Evolutionary conservation across 2,113 vertebrate genomes (phyloP).

Genomic region (Otocyon megalotis): DNA sequence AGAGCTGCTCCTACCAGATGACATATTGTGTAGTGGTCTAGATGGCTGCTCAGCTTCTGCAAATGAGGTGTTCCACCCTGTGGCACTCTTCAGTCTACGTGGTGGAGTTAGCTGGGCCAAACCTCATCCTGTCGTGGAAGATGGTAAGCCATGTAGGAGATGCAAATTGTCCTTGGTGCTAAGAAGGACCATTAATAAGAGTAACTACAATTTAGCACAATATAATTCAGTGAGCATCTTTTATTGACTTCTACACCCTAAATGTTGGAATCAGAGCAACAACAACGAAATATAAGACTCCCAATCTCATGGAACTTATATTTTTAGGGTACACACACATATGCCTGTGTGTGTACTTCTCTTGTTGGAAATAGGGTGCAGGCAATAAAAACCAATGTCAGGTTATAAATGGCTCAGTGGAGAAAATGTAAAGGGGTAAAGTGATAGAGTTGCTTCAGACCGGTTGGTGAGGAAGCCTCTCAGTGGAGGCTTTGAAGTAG

Average conservation of each 20-base stretch:
- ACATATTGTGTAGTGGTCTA: not conserved
- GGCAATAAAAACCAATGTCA: not conserved
- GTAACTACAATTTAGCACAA: not conserved
- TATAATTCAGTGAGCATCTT: not conserved
- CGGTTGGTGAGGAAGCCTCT: not conserved
- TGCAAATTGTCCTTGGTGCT: not conserved
- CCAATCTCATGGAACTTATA: not conserved
- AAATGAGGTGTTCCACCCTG: not conserved
- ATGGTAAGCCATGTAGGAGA: not conserved
- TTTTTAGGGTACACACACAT: not conserved
- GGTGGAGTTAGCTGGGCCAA: not conserved
- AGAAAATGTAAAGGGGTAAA: not conserved
- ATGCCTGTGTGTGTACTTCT: not conserved
- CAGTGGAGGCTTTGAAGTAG: not conserved
- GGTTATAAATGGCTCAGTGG: not conserved
- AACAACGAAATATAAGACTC: not conserved
- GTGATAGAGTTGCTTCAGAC: not conserved
- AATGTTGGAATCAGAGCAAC: not conserved
- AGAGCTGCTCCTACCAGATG: not conserved
- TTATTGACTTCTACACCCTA: not conserved
- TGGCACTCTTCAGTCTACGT: not conserved
- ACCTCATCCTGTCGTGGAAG: not conserved
- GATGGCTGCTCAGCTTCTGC: not conserved
- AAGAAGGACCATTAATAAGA: not conserved
- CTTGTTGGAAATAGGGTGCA: not conserved